These are phyloP conservation scores for Ips nitidus DNA, from an alignment of 1,140 invertebrate genomes.

Conservation along the genomic window DNA sequence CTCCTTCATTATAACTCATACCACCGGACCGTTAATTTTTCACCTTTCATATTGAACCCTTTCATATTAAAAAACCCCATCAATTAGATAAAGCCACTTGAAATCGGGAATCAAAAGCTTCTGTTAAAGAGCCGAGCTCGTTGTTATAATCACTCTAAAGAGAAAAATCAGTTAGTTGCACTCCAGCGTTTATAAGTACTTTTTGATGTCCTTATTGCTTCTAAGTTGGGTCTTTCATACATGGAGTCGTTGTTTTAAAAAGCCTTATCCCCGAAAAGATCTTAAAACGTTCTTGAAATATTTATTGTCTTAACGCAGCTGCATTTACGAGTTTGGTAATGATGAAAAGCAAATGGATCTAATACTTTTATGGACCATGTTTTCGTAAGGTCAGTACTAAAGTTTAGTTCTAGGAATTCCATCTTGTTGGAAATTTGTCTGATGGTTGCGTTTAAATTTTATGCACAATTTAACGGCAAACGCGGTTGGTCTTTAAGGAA, in stretches of 20 bases:
- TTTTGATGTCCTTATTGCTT: neutral
- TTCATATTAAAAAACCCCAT: neutral
- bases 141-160: slow-evolving; percentile 1
- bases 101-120: slow-evolving; percentile 13
- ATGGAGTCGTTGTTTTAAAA: slow-evolving; percentile 37
- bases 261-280: slow-evolving; percentile 35
- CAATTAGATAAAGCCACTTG: slow-evolving; percentile 7
- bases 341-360: too few relatives aligned
- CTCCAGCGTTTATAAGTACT: neutral
- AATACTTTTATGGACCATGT: too few relatives aligned
- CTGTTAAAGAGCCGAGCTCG: neutral
- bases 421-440: too few relatives aligned
- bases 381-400: too few relatives aligned
- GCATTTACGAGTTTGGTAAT: neutral
- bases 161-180: slow-evolving; percentile 14
- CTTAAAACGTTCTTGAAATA: slow-evolving; percentile 36
- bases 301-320: slow-evolving; percentile 38
- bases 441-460: too few relatives aligned
- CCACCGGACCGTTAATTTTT: too few relatives aligned
- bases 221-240: slow-evolving; percentile 10
- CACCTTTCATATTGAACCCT: too few relatives aligned
- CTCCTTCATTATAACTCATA: neutral
- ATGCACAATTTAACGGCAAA: too few relatives aligned
- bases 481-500: too few relatives aligned
- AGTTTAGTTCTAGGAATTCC: too few relatives aligned